Conservation (phyloP, 2,797 vertebrate genomes). For the Clarias fuscus region DNA sequence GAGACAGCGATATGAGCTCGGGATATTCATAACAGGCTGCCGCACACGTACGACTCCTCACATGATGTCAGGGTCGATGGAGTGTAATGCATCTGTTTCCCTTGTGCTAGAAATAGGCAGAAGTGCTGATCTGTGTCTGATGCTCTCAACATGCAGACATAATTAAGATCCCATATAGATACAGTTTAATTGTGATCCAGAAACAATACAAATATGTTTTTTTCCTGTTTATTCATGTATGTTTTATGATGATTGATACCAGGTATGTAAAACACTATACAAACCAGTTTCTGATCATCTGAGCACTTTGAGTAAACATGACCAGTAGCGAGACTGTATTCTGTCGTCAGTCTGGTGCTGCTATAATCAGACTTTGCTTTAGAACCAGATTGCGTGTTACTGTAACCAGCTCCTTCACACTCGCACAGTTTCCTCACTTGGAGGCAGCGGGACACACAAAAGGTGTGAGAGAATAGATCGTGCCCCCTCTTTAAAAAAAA, state of each 20-base stretch:
- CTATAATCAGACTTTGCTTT: constrained; percentile 66
- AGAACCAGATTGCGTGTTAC: constrained; percentile 56
- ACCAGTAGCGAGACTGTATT: constrained; percentile 60
- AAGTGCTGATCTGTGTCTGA: constrained; percentile 45
- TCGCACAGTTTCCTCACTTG: constrained; percentile 3
- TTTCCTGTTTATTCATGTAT: not conserved
- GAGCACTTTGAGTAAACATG: constrained; percentile 12
- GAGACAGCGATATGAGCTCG: constrained; percentile 53
- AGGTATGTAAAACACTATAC: not conserved
- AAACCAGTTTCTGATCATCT: not conserved
- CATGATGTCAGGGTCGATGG: constrained; percentile 44
- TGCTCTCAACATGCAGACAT: constrained; percentile 43
- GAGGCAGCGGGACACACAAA: constrained; percentile 52
- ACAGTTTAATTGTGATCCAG: constrained; percentile 18
- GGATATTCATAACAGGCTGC: constrained; percentile 42
- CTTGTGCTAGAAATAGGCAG: constrained; percentile 42
- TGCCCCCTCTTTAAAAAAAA: constrained; percentile 47
- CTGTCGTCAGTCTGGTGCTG: constrained; percentile 57
- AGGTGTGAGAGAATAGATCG: constrained; percentile 64
- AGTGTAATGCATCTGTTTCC: constrained; percentile 46
- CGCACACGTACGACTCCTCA: constrained; percentile 27
- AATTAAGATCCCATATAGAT: constrained; percentile 44
- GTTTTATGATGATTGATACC: not conserved
- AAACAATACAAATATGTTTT: constrained; percentile 29
- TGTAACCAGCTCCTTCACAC: constrained; percentile 47